These are phyloP conservation scores for Actinernus sp. DNA, from an alignment of 92 coral and sea anemone species.

Conservation along the genomic window DNA sequence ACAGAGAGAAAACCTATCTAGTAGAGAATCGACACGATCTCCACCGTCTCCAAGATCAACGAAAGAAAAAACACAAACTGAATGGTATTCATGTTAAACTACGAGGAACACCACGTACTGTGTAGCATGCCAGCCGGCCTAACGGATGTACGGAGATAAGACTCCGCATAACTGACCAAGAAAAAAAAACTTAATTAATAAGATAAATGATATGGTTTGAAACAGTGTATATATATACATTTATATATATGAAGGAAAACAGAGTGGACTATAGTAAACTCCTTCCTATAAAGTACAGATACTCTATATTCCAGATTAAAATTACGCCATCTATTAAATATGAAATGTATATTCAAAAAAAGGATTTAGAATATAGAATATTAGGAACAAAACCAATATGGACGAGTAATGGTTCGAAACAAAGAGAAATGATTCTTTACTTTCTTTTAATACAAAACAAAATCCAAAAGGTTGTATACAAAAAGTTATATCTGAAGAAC, in stretches of 20 bases:
- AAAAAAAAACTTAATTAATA: not conserved
- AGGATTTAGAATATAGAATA: too few relatives aligned
- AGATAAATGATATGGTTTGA: not conserved
- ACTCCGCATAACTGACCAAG: not conserved
- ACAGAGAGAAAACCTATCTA: slow-evolving; percentile 61
- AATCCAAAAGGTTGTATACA: not conserved
- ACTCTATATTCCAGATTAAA: not conserved
- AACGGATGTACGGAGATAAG: too few relatives aligned
- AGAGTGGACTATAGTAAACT: too few relatives aligned
- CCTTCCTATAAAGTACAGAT: not conserved
- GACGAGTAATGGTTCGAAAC: not conserved
- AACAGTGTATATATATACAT: not conserved
- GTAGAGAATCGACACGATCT: slow-evolving; percentile 71
- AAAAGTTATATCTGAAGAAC: not conserved
- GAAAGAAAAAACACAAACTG: slow-evolving; percentile 59
- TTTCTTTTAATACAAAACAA: not conserved
- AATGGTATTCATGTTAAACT: slow-evolving; percentile 81
- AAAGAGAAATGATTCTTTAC: not conserved
- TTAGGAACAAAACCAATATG: not conserved
- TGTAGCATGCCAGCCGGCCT: not conserved
- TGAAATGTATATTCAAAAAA: not conserved
- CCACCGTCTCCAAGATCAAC: slow-evolving; percentile 67
- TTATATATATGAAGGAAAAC: slow-evolving; percentile 7
- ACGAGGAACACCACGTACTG: not conserved
- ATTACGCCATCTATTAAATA: not conserved